Evolutionary conservation across 2,113 vertebrate genomes (phyloP), one percentile per base, ranked within the genome.

Genomic region (Mastomys natalensis): DNA sequence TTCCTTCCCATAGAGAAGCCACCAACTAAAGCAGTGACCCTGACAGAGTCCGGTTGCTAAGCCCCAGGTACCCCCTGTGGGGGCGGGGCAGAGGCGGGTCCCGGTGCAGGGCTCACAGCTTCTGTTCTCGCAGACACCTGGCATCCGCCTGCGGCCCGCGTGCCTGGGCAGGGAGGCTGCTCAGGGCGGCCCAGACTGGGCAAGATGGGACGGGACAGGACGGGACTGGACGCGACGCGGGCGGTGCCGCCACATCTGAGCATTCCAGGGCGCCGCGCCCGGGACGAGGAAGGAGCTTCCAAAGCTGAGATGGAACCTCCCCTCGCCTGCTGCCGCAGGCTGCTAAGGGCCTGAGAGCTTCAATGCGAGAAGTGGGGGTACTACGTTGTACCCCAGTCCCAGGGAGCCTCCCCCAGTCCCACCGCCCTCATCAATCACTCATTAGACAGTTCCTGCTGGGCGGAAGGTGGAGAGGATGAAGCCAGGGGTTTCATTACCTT

Each of bases 181-280:
- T 94, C 73, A 0, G 91, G 90, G 93, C 97, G 6, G 94, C 91
- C 87, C 12, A 1, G 93, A 85, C 77, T 3, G 40, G 93, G 55
- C 73, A 15, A 58, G 91, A 89, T 72, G 7, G 37, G 93, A 91
- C 81, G 2, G 0, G 89, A 87, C 81, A 3, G 48, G 91, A 77
- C 62, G 12, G 68, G 86, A 93, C 70, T 3, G 34, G 70, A 92
- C 40, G 0, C 87, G 80, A 98, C 93, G 96, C 97, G 88, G 96
- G 97, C 89, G 97, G 97, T 66, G 97, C 94, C 95, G 77, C 97
- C 95, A 96, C 97, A 92, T 97, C 97, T 97, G 86, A 97, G 96
- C 96, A 93, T 97, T 97, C 97, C 84, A 1, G 26, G 72, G 66
- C 85, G 40, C 94, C 93, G 93, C 12, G 78, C 97, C 93, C 45